Conservation (phyloP, 2,888 invertebrate species). For the Eilema griseolum region DNA sequence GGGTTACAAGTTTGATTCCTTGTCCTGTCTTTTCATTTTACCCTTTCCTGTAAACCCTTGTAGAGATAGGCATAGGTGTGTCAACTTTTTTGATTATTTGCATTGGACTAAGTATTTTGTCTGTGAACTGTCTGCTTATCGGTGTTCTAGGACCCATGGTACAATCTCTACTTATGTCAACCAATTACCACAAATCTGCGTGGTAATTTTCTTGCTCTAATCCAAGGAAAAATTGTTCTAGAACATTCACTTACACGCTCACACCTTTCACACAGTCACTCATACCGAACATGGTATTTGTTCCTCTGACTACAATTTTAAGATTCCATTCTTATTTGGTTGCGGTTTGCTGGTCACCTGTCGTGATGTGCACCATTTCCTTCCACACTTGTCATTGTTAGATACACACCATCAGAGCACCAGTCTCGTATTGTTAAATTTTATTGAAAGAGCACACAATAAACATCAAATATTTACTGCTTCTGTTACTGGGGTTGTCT, state of each 20-base stretch:
- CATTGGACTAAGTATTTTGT: not conserved
- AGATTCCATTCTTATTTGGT: slow-evolving; percentile 23
- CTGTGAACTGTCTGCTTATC: not conserved
- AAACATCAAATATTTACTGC: slow-evolving; percentile 4
- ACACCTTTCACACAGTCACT: not conserved
- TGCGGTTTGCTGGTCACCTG: slow-evolving; percentile 42
- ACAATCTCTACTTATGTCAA: not conserved
- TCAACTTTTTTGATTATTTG: not conserved
- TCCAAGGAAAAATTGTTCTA: slow-evolving; percentile 8
- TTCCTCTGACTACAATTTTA: slow-evolving; percentile 11
- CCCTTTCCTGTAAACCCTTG: no score
- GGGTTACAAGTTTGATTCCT: not conserved
- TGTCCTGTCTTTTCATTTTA: no score
- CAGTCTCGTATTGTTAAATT: slow-evolving; percentile 36
- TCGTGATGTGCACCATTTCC: slow-evolving; percentile 26
- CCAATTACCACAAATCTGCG: not conserved
- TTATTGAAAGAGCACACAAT: slow-evolving; percentile 10
- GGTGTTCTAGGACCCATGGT: not conserved
- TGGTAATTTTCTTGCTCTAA: not conserved
- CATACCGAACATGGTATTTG: not conserved
- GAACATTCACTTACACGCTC: not conserved
- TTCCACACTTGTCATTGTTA: slow-evolving; percentile 43
- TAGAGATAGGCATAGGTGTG: no score
- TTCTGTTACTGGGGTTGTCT: not conserved
- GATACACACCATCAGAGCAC: slow-evolving; percentile 20